A percentile compares a stretch with the other conserved stretches of the same genome.
phyloP scores from a whole-genome alignment of 2,797 vertebrate species.

The Sebastes taczanowskii region DNA sequence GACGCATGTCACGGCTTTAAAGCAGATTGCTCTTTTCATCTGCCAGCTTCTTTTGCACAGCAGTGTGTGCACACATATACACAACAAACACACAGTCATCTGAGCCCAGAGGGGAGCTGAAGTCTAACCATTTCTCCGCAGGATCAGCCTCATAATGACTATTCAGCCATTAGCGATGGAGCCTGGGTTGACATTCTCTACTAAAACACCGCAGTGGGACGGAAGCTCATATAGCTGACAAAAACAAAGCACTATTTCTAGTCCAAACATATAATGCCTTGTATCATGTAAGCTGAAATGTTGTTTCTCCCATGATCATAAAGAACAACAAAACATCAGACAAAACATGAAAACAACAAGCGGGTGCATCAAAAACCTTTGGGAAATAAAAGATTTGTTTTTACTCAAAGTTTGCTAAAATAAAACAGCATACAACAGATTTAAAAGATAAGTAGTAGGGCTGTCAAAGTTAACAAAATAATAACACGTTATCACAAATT shows the following conservation, averaged over 20 bases:
- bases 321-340: not conserved
- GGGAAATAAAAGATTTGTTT: not conserved
- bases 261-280: not conserved
- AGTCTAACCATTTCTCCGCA: not conserved
- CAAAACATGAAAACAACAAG: not conserved
- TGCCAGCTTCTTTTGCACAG: not conserved
- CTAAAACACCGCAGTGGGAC: not conserved
- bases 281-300: not conserved
- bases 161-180: not conserved
- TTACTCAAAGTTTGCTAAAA: not conserved
- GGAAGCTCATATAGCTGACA: not conserved
- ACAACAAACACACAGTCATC: not conserved
- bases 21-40: conserved; percentile 26
- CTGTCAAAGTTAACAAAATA: too few relatives aligned
- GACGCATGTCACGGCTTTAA: conserved; percentile 17
- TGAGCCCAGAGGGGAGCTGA: not conserved
- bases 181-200: not conserved
- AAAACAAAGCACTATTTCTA: not conserved
- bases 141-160: not conserved
- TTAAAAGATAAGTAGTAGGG: not conserved
- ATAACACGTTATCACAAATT: too few relatives aligned
- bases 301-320: not conserved
- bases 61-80: not conserved
- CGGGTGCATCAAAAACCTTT: not conserved
- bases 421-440: not conserved